Evolutionary conservation across 1,140 invertebrate genomes (phyloP).

Genomic region (Drosophila ficusphila): DNA sequence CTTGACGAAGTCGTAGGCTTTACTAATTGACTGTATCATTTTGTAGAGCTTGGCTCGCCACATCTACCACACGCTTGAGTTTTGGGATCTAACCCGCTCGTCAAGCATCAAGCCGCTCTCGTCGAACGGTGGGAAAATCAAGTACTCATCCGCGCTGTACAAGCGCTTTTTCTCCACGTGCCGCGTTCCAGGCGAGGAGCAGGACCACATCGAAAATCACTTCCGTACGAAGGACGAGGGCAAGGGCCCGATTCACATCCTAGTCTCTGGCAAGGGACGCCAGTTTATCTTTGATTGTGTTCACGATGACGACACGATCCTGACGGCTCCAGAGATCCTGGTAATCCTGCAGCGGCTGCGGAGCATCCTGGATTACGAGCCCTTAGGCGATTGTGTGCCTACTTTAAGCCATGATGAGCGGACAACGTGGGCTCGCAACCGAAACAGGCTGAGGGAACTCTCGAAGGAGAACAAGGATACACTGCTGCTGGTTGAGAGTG

Average conservation of each 20-base stretch:
- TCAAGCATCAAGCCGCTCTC: constrained; percentile 87
- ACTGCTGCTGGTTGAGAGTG: constrained; percentile 87
- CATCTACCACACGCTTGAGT: constrained; percentile 69
- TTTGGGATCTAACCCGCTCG: constrained; percentile 79
- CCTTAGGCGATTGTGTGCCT: constrained; percentile 86
- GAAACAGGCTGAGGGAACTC: constrained; percentile 85
- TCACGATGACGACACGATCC: constrained; percentile 75
- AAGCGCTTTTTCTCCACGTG: constrained; percentile 88
- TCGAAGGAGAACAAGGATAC: constrained; percentile 87
- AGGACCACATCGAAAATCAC: constrained; percentile 84
- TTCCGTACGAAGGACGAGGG: constrained; percentile 75
- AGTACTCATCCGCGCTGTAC: constrained; percentile 86
- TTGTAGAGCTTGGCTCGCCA: constrained; percentile 69
- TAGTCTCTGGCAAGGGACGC: constrained; percentile 87
- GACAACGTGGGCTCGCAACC: constrained; percentile 86
- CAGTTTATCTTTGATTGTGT: constrained; percentile 82
- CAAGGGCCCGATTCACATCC: constrained; percentile 67
- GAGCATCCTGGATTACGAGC: constrained; percentile 67
- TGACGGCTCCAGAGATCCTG: constrained; percentile 77
- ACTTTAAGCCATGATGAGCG: constrained; percentile 88
- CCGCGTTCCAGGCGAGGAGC: constrained; percentile 88
- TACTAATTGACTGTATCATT: not conserved
- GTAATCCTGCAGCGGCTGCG: constrained; percentile 87
- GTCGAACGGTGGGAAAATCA: constrained; percentile 85
- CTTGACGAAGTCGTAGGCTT: too few species aligned